phyloP scores from a whole-genome alignment of 2,797 vertebrate genomes.

The Takifugu rubripes region DNA sequence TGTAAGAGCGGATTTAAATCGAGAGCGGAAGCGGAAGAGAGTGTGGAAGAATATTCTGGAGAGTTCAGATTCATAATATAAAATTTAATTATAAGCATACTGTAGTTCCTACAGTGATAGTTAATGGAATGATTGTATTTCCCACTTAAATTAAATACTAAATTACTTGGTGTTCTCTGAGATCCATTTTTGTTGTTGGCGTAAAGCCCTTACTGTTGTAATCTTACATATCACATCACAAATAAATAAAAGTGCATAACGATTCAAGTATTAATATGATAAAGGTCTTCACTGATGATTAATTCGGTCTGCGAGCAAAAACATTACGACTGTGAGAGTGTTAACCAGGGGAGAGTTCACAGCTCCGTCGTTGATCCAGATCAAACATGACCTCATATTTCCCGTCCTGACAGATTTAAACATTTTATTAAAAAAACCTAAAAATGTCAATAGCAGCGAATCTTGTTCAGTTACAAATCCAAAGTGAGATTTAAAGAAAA shows the following conservation, averaged over 20 bases:
- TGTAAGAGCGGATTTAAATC: background rate
- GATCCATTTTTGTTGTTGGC: background rate
- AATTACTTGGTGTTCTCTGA: too few species aligned
- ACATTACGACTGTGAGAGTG: background rate
- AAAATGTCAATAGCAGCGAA: background rate
- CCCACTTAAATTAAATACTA: too few species aligned
- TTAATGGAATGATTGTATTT: too few species aligned
- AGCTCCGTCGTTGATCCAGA: background rate
- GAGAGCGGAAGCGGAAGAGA: constrained; percentile 8
- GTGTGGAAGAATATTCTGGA: constrained; percentile 53
- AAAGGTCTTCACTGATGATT: too few species aligned
- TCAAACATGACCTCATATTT: background rate
- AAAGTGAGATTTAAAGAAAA: too few species aligned
- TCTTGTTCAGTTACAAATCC: background rate
- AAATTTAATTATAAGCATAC: too few species aligned
- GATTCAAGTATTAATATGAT: background rate
- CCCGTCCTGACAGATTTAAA: background rate
- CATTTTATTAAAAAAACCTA: background rate
- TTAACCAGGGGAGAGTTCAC: background rate
- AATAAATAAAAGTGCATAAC: too few species aligned
- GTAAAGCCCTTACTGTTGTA: background rate
- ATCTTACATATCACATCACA: background rate
- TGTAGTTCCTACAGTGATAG: too few species aligned
- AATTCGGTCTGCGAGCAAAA: background rate
- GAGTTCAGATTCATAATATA: too few species aligned